Evolutionary conservation across 1,140 invertebrate genomes (phyloP).

Genomic region (Diachasmimorpha longicaudata): DNA sequence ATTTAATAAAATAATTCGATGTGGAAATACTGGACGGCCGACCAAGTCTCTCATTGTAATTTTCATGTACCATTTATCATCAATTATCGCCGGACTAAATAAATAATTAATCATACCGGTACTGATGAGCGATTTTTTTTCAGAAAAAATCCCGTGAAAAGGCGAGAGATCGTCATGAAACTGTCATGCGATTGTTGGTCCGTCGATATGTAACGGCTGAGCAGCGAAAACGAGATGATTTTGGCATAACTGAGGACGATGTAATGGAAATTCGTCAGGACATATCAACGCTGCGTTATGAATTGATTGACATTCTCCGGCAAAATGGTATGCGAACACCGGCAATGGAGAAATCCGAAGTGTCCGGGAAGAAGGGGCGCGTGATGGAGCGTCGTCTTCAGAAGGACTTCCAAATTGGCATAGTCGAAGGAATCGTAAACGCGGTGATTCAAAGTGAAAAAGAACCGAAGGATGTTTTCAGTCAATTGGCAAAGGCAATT

Average conservation of each 20-base stretch:
- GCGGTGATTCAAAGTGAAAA: conserved; percentile 72
- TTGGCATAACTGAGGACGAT: conserved; percentile 92
- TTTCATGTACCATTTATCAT: conserved; percentile 21
- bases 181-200: conserved; percentile 79
- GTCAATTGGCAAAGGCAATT: conserved; percentile 79
- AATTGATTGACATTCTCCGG: conserved; percentile 86
- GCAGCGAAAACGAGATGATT: conserved; percentile 81
- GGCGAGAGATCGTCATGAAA: conserved; percentile 72
- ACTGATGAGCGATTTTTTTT: background rate
- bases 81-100: background rate
- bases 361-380: conserved; percentile 82
- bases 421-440: conserved; percentile 82
- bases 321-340: conserved; percentile 84
- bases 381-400: conserved; percentile 83
- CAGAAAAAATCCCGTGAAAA: conserved; percentile 77
- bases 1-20: conserved; percentile 65
- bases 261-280: conserved; percentile 96
- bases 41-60: conserved; percentile 71
- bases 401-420: conserved; percentile 90
- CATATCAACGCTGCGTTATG: conserved; percentile 84
- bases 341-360: conserved; percentile 70
- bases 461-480: conserved; percentile 79
- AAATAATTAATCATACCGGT: too few species aligned
- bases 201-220: conserved; percentile 84
- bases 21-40: conserved; percentile 57